Percentiles rank a stretch among this genome's conserved stretches.
phyloP scores from a whole-genome alignment of 2,113 vertebrate species.

The Equus przewalskii region DNA sequence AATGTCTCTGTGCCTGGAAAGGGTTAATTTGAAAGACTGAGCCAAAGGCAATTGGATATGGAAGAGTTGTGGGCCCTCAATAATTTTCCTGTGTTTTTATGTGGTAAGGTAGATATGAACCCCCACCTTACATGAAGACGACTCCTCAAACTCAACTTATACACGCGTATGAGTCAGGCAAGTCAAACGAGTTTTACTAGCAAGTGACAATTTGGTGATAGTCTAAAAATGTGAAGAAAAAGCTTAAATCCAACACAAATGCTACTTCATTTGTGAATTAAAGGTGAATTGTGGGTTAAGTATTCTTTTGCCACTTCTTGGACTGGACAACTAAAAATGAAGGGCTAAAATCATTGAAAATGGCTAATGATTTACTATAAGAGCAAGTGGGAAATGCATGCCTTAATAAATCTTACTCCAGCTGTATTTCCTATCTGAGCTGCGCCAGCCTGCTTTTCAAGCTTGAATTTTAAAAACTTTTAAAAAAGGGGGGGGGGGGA shows the following conservation, averaged over 20 bases:
- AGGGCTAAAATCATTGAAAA: slow-evolving; percentile 82
- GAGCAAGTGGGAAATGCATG: slow-evolving; percentile 76
- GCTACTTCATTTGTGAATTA: slow-evolving; percentile 68
- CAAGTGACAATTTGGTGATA: background rate
- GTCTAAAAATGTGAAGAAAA: slow-evolving; percentile 15
- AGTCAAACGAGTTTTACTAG: background rate
- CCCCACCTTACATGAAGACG: background rate
- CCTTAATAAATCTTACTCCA: slow-evolving; percentile 83
- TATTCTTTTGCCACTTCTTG: slow-evolving; percentile 75
- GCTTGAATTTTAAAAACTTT: slow-evolving; percentile 49
- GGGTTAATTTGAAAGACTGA: background rate
- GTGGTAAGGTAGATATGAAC: background rate
- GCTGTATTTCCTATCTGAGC: slow-evolving; percentile 62
- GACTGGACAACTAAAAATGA: slow-evolving; percentile 71
- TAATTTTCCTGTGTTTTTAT: background rate
- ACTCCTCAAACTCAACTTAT: background rate
- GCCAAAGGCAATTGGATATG: background rate
- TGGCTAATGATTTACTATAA: slow-evolving; percentile 82
- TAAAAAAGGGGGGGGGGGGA: background rate
- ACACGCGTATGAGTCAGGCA: no score
- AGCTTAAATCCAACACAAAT: slow-evolving; percentile 54
- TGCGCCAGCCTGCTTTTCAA: slow-evolving; percentile 59
- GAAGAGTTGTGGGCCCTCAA: background rate
- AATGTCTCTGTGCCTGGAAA: background rate
- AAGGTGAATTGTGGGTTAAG: slow-evolving; percentile 80